A percentile compares a stretch with the other conserved stretches of the same genome.
Conservation (phyloP, 2,113 vertebrate species). For the Cisticola juncidis region DNA sequence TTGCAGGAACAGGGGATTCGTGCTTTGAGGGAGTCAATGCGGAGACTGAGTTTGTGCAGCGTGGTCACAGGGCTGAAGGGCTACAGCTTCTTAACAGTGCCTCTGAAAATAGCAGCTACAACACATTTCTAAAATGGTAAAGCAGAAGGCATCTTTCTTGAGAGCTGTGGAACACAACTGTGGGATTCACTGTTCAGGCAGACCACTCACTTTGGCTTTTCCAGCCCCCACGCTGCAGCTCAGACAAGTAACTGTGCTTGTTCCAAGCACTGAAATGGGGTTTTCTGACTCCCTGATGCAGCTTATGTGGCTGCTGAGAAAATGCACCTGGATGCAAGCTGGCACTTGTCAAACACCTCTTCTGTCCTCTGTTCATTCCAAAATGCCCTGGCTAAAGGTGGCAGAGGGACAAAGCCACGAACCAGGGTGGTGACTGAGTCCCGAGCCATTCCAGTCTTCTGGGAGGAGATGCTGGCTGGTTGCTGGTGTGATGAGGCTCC, state of each 20-base stretch:
- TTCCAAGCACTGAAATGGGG: neutral
- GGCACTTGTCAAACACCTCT: neutral
- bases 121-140: conserved; percentile 16
- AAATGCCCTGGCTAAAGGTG: neutral
- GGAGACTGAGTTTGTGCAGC: neutral
- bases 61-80: neutral
- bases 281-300: neutral
- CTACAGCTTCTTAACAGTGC: neutral
- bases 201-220: neutral
- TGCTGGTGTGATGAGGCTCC: neutral
- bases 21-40: neutral
- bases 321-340: neutral
- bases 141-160: conserved; percentile 41
- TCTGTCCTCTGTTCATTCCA: neutral
- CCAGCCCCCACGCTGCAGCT: conserved; percentile 22
- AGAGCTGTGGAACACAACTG: conserved; percentile 10
- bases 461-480: neutral
- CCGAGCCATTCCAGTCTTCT: neutral
- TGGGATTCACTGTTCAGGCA: conserved; percentile 14
- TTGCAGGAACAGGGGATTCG: neutral
- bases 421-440: neutral
- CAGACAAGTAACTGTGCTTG: neutral
- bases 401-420: neutral
- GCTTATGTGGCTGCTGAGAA: neutral
- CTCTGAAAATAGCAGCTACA: conserved; percentile 47